Base-by-base conservation (phyloP, 2,888 invertebrate genomes). In the Pharmacophagus antenor region DNA sequence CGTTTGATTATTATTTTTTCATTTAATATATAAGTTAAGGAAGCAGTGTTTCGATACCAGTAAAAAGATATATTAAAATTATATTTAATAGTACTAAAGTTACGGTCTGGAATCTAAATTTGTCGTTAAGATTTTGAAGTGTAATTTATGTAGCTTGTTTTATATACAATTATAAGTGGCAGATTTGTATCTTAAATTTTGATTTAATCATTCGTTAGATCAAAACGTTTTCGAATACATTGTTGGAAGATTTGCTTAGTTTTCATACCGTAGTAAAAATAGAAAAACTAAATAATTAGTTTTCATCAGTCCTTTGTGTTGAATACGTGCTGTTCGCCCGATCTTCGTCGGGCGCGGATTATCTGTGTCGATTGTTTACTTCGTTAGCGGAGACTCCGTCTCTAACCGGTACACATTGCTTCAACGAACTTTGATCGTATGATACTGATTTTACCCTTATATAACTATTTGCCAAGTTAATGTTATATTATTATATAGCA, bases 311-410 rank as follows among this genome's bases (percentile, higher is more conserved):
- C 74, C 80, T 85, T 84, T 85, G 82, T 85, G 81, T 82, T 80
- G 77, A 68, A 27, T 73, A 72, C 67, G 71, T 67, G 73, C 70
- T 72, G 80, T 78, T 79, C 71, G 79, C 75, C 68, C 71, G 72
- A 63, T 64, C 65, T 67, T 76, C 73, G 76, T 76, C 72, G 79
- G 79, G 79, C 79, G 80, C 72, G 82, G 75, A 77, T 79, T 78
- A 79, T 82, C 81, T 77, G 77, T 79, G 82, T 76, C 81, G 79
- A 84, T 84, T 87, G 88, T 88, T 88, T 88, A 84, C 88, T 88
- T 89, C 89, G 88, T 88, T 88, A 88, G 86, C 69, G 70, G 77
- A 76, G 69, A 75, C 70, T 74, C 74, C 80, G 77, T 82, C 78
- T 77, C 71, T 67, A 70, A 75, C 79, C 80, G 76, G 79, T 84